These are phyloP conservation scores for Siphlonurus alternatus DNA, from an alignment of 2,888 invertebrate genomes.

Conservation along the genomic window DNA sequence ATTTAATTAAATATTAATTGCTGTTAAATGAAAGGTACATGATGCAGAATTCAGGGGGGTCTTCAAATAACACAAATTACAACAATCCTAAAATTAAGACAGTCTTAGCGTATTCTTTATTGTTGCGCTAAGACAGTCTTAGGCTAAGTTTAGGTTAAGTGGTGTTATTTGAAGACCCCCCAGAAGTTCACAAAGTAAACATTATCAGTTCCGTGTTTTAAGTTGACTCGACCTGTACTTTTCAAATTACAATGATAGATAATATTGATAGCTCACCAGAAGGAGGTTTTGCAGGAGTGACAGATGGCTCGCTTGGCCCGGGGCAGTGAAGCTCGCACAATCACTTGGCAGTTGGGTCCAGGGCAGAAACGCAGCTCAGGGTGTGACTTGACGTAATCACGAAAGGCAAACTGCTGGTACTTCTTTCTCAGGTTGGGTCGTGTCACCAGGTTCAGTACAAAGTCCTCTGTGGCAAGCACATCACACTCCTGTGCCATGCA, in stretches of 20 bases:
- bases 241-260: not conserved
- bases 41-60: too few species aligned
- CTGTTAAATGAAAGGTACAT: too few species aligned
- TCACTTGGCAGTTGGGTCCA: conserved; percentile 83
- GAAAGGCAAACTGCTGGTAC: conserved; percentile 90
- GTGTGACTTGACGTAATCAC: conserved; percentile 89
- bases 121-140: too few species aligned
- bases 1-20: too few species aligned
- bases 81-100: too few species aligned
- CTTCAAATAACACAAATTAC: too few species aligned
- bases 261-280: conserved; percentile 48
- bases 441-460: conserved; percentile 71
- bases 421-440: conserved; percentile 72
- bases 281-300: conserved; percentile 69
- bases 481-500: conserved; percentile 96
- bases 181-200: too few species aligned
- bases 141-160: too few species aligned
- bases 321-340: conserved; percentile 68
- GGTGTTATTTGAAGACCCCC: too few species aligned
- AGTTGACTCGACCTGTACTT: too few species aligned
- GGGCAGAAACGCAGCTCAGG: conserved; percentile 86
- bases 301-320: conserved; percentile 79
- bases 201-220: too few species aligned
- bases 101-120: too few species aligned
- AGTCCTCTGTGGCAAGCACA: conserved; percentile 89